These are phyloP conservation scores for Amblyopsis hoosieri DNA, from an alignment of 2,797 vertebrate species.

Conservation along the genomic window DNA sequence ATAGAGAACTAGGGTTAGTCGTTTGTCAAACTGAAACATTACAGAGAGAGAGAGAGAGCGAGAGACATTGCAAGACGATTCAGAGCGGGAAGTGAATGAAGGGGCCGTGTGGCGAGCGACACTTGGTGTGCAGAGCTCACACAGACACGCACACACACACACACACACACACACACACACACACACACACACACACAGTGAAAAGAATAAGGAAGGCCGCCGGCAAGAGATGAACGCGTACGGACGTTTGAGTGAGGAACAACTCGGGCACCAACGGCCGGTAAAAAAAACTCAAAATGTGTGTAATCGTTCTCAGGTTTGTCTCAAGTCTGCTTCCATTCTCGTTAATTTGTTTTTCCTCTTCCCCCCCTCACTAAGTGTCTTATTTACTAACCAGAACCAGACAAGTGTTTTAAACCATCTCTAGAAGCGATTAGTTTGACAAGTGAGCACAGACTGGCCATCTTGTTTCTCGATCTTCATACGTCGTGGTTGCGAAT, in stretches of 20 bases:
- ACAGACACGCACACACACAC: background rate
- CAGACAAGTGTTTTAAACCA: no score
- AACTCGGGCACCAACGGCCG: slow-evolving; percentile 48
- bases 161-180: background rate
- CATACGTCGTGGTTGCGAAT: no score
- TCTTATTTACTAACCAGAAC: background rate
- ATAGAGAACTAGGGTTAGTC: no score
- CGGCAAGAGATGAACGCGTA: slow-evolving; percentile 35
- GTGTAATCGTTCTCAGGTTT: slow-evolving; percentile 51
- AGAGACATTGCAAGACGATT: no score
- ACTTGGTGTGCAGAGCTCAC: background rate
- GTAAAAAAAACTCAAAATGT: slow-evolving; percentile 49
- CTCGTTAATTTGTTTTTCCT: slow-evolving; percentile 37
- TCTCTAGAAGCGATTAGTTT: no score
- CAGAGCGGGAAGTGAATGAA: no score
- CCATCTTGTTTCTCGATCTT: no score
- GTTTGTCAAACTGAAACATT: background rate
- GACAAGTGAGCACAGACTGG: no score
- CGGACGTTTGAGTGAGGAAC: slow-evolving; percentile 39
- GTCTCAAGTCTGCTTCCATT: slow-evolving; percentile 29
- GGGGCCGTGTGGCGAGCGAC: no score
- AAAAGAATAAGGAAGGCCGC: slow-evolving; percentile 29
- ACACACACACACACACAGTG: slow-evolving; percentile 22
- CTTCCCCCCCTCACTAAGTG: slow-evolving; percentile 9
- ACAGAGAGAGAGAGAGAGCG: slow-evolving; percentile 1